Conservation (phyloP, 2,888 invertebrate genomes). For the Eilema griseolum region DNA sequence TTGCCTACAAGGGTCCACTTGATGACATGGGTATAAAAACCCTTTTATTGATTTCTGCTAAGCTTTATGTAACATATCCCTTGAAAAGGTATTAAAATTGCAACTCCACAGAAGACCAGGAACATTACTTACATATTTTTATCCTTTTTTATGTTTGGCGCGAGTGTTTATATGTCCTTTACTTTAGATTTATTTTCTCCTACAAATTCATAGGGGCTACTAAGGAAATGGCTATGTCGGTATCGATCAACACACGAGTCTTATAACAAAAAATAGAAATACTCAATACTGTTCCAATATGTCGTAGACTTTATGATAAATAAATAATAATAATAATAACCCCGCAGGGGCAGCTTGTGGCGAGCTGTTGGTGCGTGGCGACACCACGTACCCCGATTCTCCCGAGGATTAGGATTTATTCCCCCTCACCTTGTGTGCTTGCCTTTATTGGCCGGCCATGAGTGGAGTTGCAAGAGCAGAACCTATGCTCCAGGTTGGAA, state of each 20-base stretch:
- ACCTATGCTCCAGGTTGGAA: too few species aligned
- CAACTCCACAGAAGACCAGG: neutral
- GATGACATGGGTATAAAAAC: constrained; percentile 4
- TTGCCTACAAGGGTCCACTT: neutral
- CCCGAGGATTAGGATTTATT: too few species aligned
- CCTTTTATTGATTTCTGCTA: constrained; percentile 1
- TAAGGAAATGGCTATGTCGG: constrained; percentile 1
- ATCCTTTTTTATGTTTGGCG: neutral
- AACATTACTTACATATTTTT: neutral
- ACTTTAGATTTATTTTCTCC: neutral
- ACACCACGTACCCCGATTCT: too few species aligned
- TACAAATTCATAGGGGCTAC: neutral
- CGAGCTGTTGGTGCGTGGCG: too few species aligned
- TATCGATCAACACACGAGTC: neutral
- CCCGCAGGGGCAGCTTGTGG: too few species aligned
- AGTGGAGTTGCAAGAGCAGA: too few species aligned
- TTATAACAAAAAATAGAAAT: neutral
- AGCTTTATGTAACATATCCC: constrained; percentile 4
- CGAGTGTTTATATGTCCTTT: neutral
- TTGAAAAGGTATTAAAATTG: neutral
- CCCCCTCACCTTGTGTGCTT: too few species aligned
- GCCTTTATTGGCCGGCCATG: too few species aligned
- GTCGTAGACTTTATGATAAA: neutral
- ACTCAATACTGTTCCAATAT: neutral
- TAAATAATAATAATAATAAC: too few species aligned